phyloP scores from a whole-genome alignment of 2,113 vertebrate species.

The Alethe castanea region DNA sequence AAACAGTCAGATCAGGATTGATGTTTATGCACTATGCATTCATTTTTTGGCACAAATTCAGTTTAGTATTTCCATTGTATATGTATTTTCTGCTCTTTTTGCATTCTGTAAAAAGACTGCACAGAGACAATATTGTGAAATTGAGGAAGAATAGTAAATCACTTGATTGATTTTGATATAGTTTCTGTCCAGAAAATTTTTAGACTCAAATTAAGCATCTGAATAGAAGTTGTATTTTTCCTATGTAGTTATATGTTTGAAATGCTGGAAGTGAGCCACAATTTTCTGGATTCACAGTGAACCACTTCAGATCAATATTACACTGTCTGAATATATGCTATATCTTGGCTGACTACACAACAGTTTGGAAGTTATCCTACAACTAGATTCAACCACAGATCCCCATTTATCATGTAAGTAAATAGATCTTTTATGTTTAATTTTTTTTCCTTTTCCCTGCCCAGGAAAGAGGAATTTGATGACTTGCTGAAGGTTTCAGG shows the following conservation, averaged over 20 bases:
- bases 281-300: not conserved
- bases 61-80: not conserved
- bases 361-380: not conserved
- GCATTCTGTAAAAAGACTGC: not conserved
- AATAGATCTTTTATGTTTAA: not conserved
- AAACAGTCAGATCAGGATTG: not conserved
- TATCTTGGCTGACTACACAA: not conserved
- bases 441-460: not conserved
- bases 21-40: not conserved
- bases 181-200: not conserved
- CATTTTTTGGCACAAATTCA: not conserved
- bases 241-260: not conserved
- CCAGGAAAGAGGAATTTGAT: not conserved
- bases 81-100: not conserved
- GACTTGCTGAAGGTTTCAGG: not conserved
- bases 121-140: not conserved
- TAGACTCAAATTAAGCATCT: not conserved
- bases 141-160: conserved; percentile 9
- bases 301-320: not conserved
- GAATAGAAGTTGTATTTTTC: not conserved
- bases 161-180: not conserved
- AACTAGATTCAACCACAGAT: not conserved
- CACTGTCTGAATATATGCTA: not conserved
- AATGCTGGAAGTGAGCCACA: not conserved
- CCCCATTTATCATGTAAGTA: not conserved